Conservation (phyloP, 2,113 vertebrate genomes). For the Alces alces region DNA sequence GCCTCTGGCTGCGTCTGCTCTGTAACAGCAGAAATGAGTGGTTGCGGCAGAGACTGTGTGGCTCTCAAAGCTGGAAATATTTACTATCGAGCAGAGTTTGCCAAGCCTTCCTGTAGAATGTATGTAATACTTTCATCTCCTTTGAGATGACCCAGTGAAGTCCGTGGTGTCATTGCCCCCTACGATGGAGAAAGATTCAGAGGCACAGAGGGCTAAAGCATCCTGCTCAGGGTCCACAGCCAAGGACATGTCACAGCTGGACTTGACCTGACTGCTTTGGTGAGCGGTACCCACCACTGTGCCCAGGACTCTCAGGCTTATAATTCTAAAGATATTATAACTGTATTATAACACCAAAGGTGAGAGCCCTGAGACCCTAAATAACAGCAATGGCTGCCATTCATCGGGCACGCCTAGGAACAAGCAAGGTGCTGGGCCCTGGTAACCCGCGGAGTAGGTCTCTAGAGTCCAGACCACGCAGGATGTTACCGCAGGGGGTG, state of each 20-base stretch:
- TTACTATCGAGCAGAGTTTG: background rate
- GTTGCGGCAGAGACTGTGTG: background rate
- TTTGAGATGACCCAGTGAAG: background rate
- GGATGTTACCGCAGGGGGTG: background rate
- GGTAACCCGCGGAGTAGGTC: background rate
- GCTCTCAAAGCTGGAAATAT: background rate
- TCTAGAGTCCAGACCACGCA: background rate
- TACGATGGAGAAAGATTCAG: background rate
- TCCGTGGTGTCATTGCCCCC: background rate
- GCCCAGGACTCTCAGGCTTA: background rate
- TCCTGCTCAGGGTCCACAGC: background rate
- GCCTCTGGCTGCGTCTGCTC: background rate
- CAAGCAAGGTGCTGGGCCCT: background rate
- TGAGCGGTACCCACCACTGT: background rate
- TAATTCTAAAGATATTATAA: background rate
- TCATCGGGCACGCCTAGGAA: too few relatives aligned
- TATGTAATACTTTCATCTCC: background rate
- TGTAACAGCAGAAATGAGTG: background rate
- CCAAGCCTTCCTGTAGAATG: background rate
- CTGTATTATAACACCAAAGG: background rate
- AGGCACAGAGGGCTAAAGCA: background rate
- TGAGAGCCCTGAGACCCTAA: background rate
- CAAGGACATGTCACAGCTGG: background rate
- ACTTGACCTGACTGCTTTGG: background rate
- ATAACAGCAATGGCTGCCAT: background rate